These are phyloP conservation scores for Sebastes miniatus DNA, from an alignment of 2,797 vertebrate genomes.

Conservation along the genomic window DNA sequence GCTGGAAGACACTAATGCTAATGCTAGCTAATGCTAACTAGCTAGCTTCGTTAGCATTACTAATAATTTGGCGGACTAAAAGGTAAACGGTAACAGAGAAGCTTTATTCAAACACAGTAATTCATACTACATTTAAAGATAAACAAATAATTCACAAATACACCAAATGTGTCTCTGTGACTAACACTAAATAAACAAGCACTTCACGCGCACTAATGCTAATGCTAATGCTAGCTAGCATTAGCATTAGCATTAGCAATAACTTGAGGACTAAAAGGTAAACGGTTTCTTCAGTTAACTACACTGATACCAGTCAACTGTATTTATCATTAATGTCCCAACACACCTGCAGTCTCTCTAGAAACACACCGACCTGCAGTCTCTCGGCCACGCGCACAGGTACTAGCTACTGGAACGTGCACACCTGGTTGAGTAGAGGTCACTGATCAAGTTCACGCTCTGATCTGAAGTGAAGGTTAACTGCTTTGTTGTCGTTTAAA, in stretches of 20 bases:
- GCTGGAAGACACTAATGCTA: not conserved
- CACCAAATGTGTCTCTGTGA: no score
- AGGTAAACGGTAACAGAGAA: no score
- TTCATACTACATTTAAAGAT: no score
- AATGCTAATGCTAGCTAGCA: no score
- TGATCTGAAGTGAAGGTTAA: not conserved
- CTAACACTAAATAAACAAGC: no score
- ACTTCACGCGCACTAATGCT: no score
- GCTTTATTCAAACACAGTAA: no score
- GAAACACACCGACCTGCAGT: accelerated
- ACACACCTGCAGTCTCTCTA: no score
- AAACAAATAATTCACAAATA: no score
- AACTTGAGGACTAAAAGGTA: not conserved
- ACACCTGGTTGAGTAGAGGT: not conserved
- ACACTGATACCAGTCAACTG: accelerated
- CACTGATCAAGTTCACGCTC: not conserved
- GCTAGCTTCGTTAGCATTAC: no score
- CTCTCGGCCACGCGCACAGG: not conserved
- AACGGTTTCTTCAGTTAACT: no score
- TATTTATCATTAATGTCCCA: accelerated
- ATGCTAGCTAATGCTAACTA: not conserved
- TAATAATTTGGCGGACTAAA: not conserved
- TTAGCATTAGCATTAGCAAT: no score
- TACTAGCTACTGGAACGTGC: not conserved
- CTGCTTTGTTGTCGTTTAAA: not conserved